phyloP scores from a whole-genome alignment of 2,888 invertebrate genomes.

The Idaea aversata region DNA sequence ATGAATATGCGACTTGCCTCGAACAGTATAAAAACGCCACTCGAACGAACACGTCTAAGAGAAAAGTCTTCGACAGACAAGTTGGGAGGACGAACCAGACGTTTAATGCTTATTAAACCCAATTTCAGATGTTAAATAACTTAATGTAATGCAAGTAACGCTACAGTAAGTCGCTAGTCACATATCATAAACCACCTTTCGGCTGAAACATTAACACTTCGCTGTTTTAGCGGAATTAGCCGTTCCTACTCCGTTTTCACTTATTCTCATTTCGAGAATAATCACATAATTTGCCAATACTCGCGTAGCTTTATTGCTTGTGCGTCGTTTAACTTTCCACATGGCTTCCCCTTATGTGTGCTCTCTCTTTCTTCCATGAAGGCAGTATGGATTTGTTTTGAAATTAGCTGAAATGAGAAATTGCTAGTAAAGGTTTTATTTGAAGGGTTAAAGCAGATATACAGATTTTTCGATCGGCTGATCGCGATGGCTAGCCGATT shows the following conservation, averaged over 20 bases:
- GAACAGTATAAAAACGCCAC: too few relatives aligned
- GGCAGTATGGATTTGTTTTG: not conserved
- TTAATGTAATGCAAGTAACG: not conserved
- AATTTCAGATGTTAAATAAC: not conserved
- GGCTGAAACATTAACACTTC: slow-evolving; percentile 10
- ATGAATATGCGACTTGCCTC: too few relatives aligned
- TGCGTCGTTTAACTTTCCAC: slow-evolving; percentile 34
- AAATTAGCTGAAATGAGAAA: slow-evolving; percentile 1
- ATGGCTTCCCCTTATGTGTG: slow-evolving; percentile 19
- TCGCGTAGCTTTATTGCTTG: slow-evolving; percentile 27
- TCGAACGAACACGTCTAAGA: too few relatives aligned
- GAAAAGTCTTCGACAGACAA: too few relatives aligned
- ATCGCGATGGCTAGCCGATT: not conserved
- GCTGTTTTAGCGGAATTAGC: slow-evolving; percentile 7
- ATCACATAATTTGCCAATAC: slow-evolving; percentile 30
- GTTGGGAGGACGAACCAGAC: too few relatives aligned
- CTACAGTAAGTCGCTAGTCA: not conserved
- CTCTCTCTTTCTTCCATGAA: not conserved
- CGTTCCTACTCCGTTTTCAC: slow-evolving; percentile 26
- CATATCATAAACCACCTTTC: not conserved
- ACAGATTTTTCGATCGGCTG: not conserved
- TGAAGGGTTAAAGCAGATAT: not conserved
- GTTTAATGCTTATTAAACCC: not conserved
- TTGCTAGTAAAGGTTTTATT: not conserved
- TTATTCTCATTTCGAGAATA: slow-evolving; percentile 23